Evolutionary conservation across 2,113 vertebrate genomes (phyloP).

Genomic region (Epinephelus moara): DNA sequence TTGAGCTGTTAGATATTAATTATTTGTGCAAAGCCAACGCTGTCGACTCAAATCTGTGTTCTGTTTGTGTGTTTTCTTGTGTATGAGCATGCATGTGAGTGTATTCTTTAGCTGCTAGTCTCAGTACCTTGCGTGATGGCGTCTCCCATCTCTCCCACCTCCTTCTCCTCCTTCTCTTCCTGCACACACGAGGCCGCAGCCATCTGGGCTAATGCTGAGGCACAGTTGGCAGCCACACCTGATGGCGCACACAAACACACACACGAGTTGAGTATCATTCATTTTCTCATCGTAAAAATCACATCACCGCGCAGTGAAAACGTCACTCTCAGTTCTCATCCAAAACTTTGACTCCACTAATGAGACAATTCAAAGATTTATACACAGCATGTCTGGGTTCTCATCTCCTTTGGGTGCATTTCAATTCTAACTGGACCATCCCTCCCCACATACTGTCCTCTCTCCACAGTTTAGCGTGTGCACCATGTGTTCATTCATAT

Average conservation of each 20-base stretch:
- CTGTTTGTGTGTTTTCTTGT: neutral
- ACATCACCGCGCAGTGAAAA: no score
- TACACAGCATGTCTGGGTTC: neutral
- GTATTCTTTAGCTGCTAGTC: neutral
- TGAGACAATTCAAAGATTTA: neutral
- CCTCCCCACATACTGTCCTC: neutral
- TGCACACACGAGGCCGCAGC: slow-evolving; percentile 97
- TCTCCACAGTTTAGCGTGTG: neutral
- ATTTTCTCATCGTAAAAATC: neutral
- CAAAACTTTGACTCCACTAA: neutral
- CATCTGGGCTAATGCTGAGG: slow-evolving; percentile 98
- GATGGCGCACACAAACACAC: slow-evolving; percentile 30
- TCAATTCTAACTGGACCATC: neutral
- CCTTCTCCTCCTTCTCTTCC: slow-evolving; percentile 95
- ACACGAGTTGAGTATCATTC: neutral
- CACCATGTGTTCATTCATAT: slow-evolving; percentile 38
- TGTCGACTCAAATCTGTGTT: neutral
- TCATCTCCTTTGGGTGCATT: neutral
- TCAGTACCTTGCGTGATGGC: slow-evolving; percentile 92
- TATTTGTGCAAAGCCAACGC: neutral
- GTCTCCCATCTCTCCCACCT: slow-evolving; percentile 88
- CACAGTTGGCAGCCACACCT: slow-evolving; percentile 98
- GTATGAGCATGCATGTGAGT: neutral
- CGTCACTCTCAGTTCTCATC: neutral
- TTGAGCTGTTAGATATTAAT: neutral